These are phyloP conservation scores for Netelia virgata DNA, from an alignment of 2,888 invertebrate genomes.

Conservation along the genomic window DNA sequence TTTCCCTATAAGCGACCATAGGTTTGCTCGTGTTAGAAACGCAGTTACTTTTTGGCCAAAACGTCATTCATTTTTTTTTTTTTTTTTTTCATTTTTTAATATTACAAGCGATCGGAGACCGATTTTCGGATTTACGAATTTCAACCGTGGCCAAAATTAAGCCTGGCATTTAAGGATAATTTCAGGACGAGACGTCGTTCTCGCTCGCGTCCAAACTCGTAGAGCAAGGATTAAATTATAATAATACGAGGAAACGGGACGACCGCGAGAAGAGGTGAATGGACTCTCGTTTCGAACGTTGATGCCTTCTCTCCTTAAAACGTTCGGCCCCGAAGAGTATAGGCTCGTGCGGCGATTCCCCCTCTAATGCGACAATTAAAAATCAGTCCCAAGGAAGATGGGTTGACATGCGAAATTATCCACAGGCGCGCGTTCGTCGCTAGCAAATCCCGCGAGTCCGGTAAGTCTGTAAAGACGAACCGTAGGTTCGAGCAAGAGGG, in stretches of 20 bases:
- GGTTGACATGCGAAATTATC: slow-evolving; percentile 54
- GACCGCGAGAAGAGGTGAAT: slow-evolving; percentile 19
- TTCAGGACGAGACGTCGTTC: too few relatives aligned
- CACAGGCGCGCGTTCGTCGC: slow-evolving; percentile 3
- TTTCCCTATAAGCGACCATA: not conserved
- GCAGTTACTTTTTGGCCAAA: too few relatives aligned
- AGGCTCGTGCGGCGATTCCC: slow-evolving; percentile 47
- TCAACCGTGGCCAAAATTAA: too few relatives aligned
- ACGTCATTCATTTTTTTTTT: too few relatives aligned
- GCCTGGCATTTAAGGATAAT: too few relatives aligned
- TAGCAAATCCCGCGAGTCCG: slow-evolving; percentile 34
- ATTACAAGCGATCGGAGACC: too few relatives aligned
- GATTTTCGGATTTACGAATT: too few relatives aligned
- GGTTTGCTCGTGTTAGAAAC: too few relatives aligned
- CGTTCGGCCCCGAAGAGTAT: not conserved
- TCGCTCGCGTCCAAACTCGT: not conserved
- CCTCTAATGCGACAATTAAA: slow-evolving; percentile 59
- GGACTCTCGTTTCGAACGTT: not conserved
- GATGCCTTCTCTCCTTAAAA: not conserved
- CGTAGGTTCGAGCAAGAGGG: slow-evolving; percentile 6
- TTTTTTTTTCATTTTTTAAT: too few relatives aligned
- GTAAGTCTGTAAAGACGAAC: slow-evolving; percentile 21
- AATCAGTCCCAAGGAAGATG: slow-evolving; percentile 50
- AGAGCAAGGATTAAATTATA: slow-evolving; percentile 6
- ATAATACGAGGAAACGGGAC: not conserved